A percentile compares a stretch with the other conserved stretches of the same genome.
phyloP scores from a whole-genome alignment of 1,140 invertebrate genomes.

The Pseudomyrmex pallidus region DNA sequence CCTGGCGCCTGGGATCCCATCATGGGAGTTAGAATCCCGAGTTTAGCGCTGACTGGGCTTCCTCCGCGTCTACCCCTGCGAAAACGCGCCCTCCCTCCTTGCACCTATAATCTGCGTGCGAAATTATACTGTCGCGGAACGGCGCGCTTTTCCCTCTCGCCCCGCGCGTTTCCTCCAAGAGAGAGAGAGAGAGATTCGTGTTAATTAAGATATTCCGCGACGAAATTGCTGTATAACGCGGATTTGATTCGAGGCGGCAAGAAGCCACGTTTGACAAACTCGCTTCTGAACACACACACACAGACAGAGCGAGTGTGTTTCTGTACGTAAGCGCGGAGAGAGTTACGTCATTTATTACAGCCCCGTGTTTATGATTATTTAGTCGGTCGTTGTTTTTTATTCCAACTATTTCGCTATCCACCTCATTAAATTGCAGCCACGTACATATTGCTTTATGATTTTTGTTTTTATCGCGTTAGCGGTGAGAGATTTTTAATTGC shows the following conservation, averaged over 20 bases:
- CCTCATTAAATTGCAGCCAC: conserved; percentile 21
- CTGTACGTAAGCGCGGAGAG: conserved; percentile 20
- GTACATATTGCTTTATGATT: not conserved
- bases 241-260: not conserved
- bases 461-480: not conserved
- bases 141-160: not conserved
- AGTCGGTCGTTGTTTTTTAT: conserved; percentile 24
- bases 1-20: not conserved
- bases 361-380: conserved; percentile 46
- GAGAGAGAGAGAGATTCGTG: conserved; percentile 18
- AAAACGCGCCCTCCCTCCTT: conserved; percentile 21
- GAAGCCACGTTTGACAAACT: not conserved
- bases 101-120: conserved; percentile 34
- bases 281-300: conserved; percentile 13
- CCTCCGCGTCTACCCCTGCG: not conserved
- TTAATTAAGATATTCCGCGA: conserved; percentile 17
- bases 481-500: conserved; percentile 3
- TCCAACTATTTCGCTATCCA: conserved; percentile 18
- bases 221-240: not conserved
- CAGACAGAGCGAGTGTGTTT: conserved; percentile 13
- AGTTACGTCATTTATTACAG: conserved; percentile 21
- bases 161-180: not conserved
- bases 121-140: conserved; percentile 30
- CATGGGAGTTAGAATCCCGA: conserved; percentile 15
- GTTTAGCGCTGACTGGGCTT: conserved; percentile 44